phyloP scores from a whole-genome alignment of 2,797 vertebrate genomes.

The Poeciliopsis gracilis region DNA sequence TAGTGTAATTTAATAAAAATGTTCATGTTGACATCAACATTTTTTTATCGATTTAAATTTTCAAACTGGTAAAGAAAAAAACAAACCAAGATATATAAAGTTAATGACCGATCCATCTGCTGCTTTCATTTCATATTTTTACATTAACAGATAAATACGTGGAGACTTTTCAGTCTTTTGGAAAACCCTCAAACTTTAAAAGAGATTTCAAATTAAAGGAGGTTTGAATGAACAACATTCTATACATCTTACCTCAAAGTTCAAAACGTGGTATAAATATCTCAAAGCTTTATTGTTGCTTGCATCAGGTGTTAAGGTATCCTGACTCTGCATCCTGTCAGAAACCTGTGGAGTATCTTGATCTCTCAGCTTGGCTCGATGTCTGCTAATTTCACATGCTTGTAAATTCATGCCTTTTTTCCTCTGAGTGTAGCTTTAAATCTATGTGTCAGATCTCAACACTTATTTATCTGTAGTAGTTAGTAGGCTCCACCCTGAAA shows the following conservation, averaged over 20 bases:
- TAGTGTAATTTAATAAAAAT: not conserved
- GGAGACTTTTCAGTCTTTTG: not conserved
- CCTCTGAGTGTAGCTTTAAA: conserved; percentile 54
- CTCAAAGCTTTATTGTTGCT: not conserved
- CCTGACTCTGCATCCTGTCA: conserved; percentile 4
- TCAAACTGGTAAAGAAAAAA: not conserved
- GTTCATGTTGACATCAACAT: not conserved
- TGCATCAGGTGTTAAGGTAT: conserved; percentile 20
- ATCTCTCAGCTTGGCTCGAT: conserved; percentile 24
- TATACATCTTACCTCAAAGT: not conserved
- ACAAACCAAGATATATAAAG: not conserved
- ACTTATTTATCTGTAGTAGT: conserved; percentile 61
- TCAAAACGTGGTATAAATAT: not conserved
- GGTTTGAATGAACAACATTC: not conserved
- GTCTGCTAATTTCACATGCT: conserved; percentile 49
- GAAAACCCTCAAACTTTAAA: not conserved
- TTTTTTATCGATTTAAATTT: not conserved
- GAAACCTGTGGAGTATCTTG: conserved; percentile 25
- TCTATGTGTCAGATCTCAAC: conserved; percentile 53
- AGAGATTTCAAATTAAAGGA: not conserved
- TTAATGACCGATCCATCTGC: not conserved
- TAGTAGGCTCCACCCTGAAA: conserved; percentile 52
- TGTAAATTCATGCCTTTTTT: conserved; percentile 44
- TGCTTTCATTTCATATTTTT: not conserved
- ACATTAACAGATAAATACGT: not conserved